Conservation (phyloP, 2,888 invertebrate genomes). For the Augiades crinisus region DNA sequence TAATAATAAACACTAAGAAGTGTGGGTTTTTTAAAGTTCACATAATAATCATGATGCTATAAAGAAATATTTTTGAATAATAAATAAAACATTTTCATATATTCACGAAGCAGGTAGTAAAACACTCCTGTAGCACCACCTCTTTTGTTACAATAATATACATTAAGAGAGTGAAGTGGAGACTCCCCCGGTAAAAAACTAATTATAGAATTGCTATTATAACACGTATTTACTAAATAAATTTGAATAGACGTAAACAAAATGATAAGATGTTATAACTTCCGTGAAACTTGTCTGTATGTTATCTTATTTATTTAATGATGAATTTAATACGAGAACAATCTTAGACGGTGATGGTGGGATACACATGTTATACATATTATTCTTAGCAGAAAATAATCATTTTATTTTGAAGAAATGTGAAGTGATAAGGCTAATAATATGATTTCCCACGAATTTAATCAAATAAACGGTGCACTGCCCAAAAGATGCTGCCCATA, state of each 20-base stretch:
- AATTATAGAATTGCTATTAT: no score
- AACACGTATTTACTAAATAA: not conserved
- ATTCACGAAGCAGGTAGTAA: no score
- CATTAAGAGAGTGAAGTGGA: no score
- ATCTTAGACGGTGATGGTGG: not conserved
- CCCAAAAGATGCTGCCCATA: not conserved
- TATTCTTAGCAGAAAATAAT: not conserved
- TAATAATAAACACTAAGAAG: no score
- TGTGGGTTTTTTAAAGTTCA: no score
- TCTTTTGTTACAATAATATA: no score
- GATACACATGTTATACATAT: not conserved
- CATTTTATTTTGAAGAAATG: not conserved
- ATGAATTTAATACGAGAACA: not conserved
- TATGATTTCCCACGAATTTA: not conserved
- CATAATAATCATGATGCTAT: no score
- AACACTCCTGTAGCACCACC: no score
- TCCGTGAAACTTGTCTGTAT: slow-evolving; percentile 1
- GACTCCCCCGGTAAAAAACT: no score
- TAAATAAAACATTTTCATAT: no score
- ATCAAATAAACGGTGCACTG: not conserved
- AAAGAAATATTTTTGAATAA: no score
- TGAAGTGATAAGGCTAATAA: not conserved
- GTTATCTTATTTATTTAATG: slow-evolving; percentile 6
- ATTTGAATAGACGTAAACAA: not conserved
- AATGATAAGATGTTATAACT: not conserved